A percentile compares a stretch with the other conserved stretches of the same genome.
These are phyloP conservation scores for Eupithecia vulgata DNA, from an alignment of 2,888 invertebrate species.

Conservation along the genomic window DNA sequence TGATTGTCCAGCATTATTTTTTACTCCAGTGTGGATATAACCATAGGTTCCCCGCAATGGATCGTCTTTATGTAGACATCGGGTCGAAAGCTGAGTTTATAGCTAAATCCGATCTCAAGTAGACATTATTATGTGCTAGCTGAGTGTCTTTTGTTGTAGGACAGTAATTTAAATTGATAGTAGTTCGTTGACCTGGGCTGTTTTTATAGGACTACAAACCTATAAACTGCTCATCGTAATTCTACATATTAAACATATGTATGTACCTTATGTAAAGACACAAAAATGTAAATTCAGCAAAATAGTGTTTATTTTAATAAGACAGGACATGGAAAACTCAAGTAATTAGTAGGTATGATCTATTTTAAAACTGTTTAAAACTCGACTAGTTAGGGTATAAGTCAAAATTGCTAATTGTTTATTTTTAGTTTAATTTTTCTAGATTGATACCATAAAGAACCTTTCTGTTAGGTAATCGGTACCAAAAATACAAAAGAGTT, in stretches of 20 bases:
- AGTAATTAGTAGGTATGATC: too few species aligned
- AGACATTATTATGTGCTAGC: conserved; percentile 38
- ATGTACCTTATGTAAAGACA: background rate
- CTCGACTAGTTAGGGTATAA: too few species aligned
- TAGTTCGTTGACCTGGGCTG: conserved; percentile 12
- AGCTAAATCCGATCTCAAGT: conserved; percentile 33
- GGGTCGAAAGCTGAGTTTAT: conserved; percentile 33
- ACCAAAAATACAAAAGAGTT: background rate
- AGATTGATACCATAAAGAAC: background rate
- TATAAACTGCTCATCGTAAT: background rate
- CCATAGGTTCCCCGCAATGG: conserved; percentile 12
- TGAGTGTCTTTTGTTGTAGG: conserved; percentile 39
- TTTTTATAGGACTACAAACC: background rate
- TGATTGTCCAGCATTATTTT: background rate
- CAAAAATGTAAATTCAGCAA: background rate
- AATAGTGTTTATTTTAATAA: too few species aligned
- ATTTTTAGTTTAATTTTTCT: background rate
- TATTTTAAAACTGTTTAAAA: too few species aligned
- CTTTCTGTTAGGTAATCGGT: background rate
- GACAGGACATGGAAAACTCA: too few species aligned
- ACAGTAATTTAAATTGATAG: conserved; percentile 16
- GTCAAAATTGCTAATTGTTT: background rate
- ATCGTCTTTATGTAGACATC: conserved; percentile 35
- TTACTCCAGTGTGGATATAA: background rate
- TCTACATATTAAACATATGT: background rate